Evolutionary conservation across 37 sponge, comb jelly and placozoan genomes (phyloP).

Genomic region (Crambe crambe): DNA sequence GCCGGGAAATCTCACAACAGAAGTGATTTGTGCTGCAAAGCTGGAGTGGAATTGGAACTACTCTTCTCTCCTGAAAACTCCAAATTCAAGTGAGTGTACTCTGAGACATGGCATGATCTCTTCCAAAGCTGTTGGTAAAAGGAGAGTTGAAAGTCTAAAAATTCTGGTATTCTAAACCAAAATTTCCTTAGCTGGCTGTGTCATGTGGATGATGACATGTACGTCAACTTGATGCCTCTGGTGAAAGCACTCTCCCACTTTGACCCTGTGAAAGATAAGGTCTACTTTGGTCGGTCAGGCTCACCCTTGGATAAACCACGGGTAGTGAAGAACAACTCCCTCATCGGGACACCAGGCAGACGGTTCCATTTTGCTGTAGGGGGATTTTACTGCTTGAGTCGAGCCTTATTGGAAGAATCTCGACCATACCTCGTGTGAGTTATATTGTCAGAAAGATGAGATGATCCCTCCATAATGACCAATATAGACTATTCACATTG

Average conservation of each 20-base stretch:
- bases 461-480: no score
- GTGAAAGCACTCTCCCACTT: slow-evolving; percentile 26
- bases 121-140: no score
- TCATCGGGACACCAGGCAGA: slow-evolving; percentile 10
- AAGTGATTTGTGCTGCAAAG: slow-evolving; percentile 53
- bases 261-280: slow-evolving; percentile 45
- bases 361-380: slow-evolving; percentile 67
- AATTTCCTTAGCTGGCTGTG: slow-evolving; percentile 54
- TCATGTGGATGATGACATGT: slow-evolving; percentile 66
- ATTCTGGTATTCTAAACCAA: no score
- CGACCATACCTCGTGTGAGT: slow-evolving; percentile 48
- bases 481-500: no score
- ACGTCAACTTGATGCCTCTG: slow-evolving; percentile 19
- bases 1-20: slow-evolving; percentile 29
- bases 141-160: no score
- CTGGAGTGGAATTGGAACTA: slow-evolving; percentile 52
- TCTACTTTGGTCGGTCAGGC: slow-evolving; percentile 58
- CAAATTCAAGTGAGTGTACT: slow-evolving; percentile 27
- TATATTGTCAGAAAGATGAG: no score
- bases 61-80: slow-evolving; percentile 24
- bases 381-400: slow-evolving; percentile 62
- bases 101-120: no score
- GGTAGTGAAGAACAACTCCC: slow-evolving; percentile 22
- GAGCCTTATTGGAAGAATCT: slow-evolving; percentile 33
- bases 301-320: slow-evolving; percentile 23